Base-by-base conservation (phyloP, 1,140 invertebrate species). In the Gryllus bimaculatus region DNA sequence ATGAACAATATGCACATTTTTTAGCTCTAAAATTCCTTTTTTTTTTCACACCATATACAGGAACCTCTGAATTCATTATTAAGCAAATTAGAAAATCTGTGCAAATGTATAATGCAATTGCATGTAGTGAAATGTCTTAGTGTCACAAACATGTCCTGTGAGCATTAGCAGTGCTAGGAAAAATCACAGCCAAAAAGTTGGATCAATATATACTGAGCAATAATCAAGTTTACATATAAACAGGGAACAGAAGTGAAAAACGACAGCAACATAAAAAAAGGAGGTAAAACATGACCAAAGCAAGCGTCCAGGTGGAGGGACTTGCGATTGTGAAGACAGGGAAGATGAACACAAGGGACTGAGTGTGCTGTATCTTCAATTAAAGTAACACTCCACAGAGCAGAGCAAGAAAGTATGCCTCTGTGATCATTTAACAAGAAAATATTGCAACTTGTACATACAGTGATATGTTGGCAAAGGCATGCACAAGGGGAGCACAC, bases 101-200 rank as follows among this genome's bases (percentile, higher is more conserved):
- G 54, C 54, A 66, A 66, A 66, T 66, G 54, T 66, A 66, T 66
- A 18, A 66, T 66, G 54, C 54, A 66, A 13, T 66, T 1, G 54
- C 54, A 66, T 66, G 18, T 66, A 13, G 54, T 66, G 54, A 66
- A 66, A 13, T 66, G 54, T 66, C 54, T 66, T 7, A 39, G 54
- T 66, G 54, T 66, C 10, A 66, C 54, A 66, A 66, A 66, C 54
- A 66, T 13, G 54, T 66, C 54, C 54, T 66, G 66, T 74, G 76
- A 77, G 48, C 76, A 77, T 47, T 79, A 79, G 78, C 78, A 78
- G 78, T 78, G 78, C 78, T 78, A 78, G 78, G 54, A 74, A 73
- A 78, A 78, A 78, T 73, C 73, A 78, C 78, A 78, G 78, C 78
- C 66, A 78, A 78, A 77, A 77, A 78, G 76, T 75, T 76, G 75